Evolutionary conservation across 2,888 invertebrate genomes (phyloP).

Genomic region (Gerris lacustris): DNA sequence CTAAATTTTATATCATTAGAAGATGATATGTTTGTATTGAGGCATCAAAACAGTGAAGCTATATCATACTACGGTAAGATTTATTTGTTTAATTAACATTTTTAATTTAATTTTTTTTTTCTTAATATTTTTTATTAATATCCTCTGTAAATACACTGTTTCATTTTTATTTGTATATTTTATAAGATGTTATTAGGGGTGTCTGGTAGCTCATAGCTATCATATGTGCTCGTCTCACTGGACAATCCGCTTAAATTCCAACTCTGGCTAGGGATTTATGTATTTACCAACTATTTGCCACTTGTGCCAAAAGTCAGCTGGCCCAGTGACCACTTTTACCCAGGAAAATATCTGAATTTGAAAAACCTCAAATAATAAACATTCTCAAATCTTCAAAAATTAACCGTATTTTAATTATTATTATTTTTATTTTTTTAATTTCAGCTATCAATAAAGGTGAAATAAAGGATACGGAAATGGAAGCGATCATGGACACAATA

Average conservation of each 20-base stretch:
- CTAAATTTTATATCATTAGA: slow-evolving; percentile 95
- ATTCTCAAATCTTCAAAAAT: too few relatives aligned
- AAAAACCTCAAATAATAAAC: too few relatives aligned
- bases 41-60: slow-evolving; percentile 81
- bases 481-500: slow-evolving; percentile 80
- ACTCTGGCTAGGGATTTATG: too few relatives aligned
- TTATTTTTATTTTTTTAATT: slow-evolving; percentile 32
- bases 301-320: too few relatives aligned
- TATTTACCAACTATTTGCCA: too few relatives aligned
- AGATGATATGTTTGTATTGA: slow-evolving; percentile 89
- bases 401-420: not conserved
- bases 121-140: not conserved
- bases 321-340: too few relatives aligned
- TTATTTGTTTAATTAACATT: not conserved
- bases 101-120: slow-evolving; percentile 8
- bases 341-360: too few relatives aligned
- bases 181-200: not conserved
- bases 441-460: slow-evolving; percentile 84
- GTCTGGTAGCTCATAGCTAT: too few relatives aligned
- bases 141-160: slow-evolving; percentile 7
- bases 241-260: too few relatives aligned
- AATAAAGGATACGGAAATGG: slow-evolving; percentile 91
- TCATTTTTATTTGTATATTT: not conserved
- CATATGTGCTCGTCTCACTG: too few relatives aligned
- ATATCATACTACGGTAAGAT: slow-evolving; percentile 80